Percentiles rank a stretch among this genome's conserved stretches.
phyloP scores from a whole-genome alignment of 1,140 invertebrate species.

The Bombus picipes region DNA sequence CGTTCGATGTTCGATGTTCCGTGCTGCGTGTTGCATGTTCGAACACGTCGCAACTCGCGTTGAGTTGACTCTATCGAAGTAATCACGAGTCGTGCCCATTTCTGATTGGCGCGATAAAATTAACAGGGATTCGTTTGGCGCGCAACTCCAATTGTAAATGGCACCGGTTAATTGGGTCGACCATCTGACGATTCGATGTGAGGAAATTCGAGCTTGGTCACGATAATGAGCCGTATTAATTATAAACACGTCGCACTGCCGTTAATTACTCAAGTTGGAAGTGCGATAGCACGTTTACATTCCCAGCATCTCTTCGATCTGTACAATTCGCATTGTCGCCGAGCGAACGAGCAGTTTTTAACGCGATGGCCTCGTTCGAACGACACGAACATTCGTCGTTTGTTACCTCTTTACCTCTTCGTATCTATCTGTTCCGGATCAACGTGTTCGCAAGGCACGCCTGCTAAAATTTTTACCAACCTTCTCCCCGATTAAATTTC shows the following conservation, averaged over 20 bases:
- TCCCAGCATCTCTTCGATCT: not conserved
- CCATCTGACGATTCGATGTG: constrained; percentile 63
- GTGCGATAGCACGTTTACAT: constrained; percentile 11
- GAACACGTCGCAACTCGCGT: not conserved
- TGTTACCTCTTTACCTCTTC: not conserved
- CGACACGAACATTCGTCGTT: constrained; percentile 17
- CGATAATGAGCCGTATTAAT: constrained; percentile 66
- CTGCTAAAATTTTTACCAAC: constrained; percentile 29
- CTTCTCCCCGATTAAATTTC: constrained; percentile 35
- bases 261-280: constrained; percentile 60
- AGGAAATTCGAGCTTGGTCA: constrained; percentile 56
- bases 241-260: constrained; percentile 50
- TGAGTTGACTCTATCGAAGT: not conserved
- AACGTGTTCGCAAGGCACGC: not conserved
- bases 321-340: constrained; percentile 23
- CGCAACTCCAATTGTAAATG: constrained; percentile 58
- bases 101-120: constrained; percentile 45
- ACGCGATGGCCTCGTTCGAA: not conserved
- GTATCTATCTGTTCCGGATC: not conserved
- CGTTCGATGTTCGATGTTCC: not conserved
- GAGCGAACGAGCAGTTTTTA: constrained; percentile 30
- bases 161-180: constrained; percentile 64
- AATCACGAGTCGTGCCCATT: constrained; percentile 2
- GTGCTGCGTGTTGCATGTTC: no score
- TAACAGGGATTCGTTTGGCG: constrained; percentile 45